These are phyloP conservation scores for Coregonus ussuriensis DNA, from an alignment of 2,797 vertebrate species.

Conservation along the genomic window DNA sequence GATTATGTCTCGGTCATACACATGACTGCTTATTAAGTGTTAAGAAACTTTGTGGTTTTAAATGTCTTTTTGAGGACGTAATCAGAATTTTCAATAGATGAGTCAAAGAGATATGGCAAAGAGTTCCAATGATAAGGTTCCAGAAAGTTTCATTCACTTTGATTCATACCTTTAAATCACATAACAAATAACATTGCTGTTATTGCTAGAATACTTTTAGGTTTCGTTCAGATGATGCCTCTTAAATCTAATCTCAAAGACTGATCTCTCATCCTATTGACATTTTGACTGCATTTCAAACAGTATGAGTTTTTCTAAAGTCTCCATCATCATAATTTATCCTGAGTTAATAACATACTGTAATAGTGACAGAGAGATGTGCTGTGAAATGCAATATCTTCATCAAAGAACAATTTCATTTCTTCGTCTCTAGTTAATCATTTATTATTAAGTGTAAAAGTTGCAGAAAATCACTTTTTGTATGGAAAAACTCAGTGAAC, in stretches of 20 bases:
- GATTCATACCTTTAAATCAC: constrained; percentile 6
- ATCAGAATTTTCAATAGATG: constrained; percentile 78
- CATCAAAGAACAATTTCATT: not conserved
- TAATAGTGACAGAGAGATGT: not conserved
- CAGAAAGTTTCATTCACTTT: constrained; percentile 54
- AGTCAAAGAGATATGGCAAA: constrained; percentile 36
- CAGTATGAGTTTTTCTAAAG: not conserved
- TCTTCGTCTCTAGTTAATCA: not conserved
- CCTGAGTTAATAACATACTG: not conserved
- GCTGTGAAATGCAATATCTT: not conserved
- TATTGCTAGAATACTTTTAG: not conserved
- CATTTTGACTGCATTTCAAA: not conserved
- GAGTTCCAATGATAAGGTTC: constrained; percentile 23
- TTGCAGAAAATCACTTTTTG: not conserved
- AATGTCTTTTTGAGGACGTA: constrained; percentile 71
- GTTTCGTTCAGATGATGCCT: not conserved
- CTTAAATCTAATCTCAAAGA: not conserved
- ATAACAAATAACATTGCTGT: not conserved
- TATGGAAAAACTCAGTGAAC: not conserved
- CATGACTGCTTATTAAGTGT: constrained; percentile 51
- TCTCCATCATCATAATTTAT: not conserved
- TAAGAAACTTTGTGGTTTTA: constrained; percentile 59
- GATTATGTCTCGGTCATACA: constrained; percentile 23
- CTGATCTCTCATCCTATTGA: not conserved
- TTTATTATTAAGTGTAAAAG: not conserved